Evolutionary conservation across 2,113 vertebrate species (phyloP).

Genomic region (Axis porcinus): DNA sequence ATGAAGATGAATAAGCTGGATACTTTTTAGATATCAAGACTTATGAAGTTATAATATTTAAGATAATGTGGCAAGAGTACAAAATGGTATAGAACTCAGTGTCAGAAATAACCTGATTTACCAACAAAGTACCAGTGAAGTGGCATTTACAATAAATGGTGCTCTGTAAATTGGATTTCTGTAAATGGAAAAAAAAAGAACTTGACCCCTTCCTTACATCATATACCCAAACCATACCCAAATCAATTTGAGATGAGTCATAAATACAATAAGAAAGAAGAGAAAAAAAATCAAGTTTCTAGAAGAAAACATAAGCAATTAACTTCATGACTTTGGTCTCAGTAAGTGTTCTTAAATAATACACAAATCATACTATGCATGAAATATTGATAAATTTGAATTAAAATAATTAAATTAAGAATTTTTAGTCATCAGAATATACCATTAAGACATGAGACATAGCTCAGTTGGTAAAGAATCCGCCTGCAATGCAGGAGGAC

Average conservation of each 20-base stretch:
- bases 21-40: not conserved
- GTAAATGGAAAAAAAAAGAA: not conserved
- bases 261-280: not conserved
- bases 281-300: not conserved
- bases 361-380: not conserved
- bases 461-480: not conserved
- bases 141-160: not conserved
- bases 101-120: not conserved
- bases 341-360: not conserved
- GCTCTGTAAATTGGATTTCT: not conserved
- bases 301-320: not conserved
- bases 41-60: not conserved
- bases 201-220: not conserved
- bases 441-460: not conserved
- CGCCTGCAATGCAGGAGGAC: not conserved
- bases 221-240: not conserved
- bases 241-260: not conserved
- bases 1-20: not conserved
- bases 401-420: constrained; percentile 1
- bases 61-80: not conserved
- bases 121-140: not conserved
- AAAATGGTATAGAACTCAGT: not conserved
- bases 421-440: not conserved
- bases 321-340: not conserved
- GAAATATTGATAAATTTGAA: not conserved